These are phyloP conservation scores for Trematomus loennbergii DNA, from an alignment of 2,113 vertebrate species.

Conservation along the genomic window DNA sequence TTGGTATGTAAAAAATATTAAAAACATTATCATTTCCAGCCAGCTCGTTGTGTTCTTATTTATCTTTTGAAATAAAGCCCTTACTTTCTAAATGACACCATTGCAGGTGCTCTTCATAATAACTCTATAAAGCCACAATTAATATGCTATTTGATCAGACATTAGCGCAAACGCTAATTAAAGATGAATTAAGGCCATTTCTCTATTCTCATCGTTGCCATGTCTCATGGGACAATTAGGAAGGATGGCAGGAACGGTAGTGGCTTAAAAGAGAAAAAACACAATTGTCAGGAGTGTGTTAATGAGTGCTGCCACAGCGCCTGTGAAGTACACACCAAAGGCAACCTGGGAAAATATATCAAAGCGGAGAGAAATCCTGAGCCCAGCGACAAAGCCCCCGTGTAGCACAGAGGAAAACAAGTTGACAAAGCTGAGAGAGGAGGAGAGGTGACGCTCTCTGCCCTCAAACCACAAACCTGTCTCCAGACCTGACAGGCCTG, in stretches of 20 bases:
- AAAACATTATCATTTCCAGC: neutral
- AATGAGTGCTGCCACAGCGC: constrained; percentile 60
- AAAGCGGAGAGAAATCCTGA: constrained; percentile 53
- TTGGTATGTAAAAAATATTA: too few relatives aligned
- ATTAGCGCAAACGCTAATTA: constrained; percentile 2
- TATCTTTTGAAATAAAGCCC: neutral
- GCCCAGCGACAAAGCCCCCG: constrained; percentile 43
- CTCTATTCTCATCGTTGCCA: neutral
- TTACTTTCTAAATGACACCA: neutral
- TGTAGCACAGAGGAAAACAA: constrained; percentile 58
- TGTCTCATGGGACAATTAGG: constrained; percentile 38
- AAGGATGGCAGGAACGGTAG: constrained; percentile 28
- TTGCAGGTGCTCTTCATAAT: neutral
- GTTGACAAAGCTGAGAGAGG: constrained; percentile 64
- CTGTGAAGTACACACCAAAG: constrained; percentile 72
- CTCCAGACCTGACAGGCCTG: constrained; percentile 72
- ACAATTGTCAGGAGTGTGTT: constrained; percentile 53
- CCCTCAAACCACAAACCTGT: constrained; percentile 64
- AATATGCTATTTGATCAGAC: constrained; percentile 13
- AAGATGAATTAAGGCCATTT: constrained; percentile 26
- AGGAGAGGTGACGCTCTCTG: constrained; percentile 65
- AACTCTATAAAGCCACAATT: neutral
- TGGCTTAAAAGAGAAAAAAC: constrained; percentile 32
- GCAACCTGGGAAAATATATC: constrained; percentile 62
- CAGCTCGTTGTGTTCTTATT: neutral